These are phyloP conservation scores for Chalcis sispes DNA, from an alignment of 2,888 invertebrate genomes.

Conservation along the genomic window DNA sequence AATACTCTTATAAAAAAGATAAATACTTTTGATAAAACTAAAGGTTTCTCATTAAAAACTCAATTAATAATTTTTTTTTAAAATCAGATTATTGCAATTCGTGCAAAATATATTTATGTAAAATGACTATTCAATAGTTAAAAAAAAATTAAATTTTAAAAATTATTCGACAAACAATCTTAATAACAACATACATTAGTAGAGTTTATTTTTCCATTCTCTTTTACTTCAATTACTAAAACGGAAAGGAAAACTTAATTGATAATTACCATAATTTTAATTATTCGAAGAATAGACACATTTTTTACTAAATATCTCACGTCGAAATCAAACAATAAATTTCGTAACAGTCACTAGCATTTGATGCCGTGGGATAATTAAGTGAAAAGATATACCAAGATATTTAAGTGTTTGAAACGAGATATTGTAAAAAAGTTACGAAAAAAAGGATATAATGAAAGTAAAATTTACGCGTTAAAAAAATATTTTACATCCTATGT, in stretches of 20 bases:
- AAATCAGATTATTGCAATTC: no score
- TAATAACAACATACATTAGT: slow-evolving; percentile 2
- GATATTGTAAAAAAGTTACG: no score
- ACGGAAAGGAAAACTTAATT: neutral
- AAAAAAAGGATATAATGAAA: no score
- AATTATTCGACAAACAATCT: neutral
- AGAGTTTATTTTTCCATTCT: neutral
- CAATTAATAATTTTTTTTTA: no score
- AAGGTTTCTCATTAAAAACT: no score
- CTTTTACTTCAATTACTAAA: neutral
- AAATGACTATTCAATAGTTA: no score
- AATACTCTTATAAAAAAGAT: no score
- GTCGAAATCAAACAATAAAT: slow-evolving; percentile 26
- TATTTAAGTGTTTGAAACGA: neutral
- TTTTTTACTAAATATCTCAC: slow-evolving; percentile 15
- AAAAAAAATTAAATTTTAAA: neutral
- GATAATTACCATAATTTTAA: slow-evolving; percentile 27
- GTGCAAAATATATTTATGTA: no score
- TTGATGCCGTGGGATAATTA: slow-evolving; percentile 15
- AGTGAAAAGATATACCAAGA: neutral
- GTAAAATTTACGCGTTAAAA: no score
- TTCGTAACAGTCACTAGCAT: slow-evolving; percentile 8
- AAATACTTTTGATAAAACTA: no score
- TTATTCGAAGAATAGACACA: slow-evolving; percentile 27
- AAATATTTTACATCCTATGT: no score